These are phyloP conservation scores for Phalanger gymnotis DNA, from an alignment of 2,797 vertebrate species.

Conservation along the genomic window DNA sequence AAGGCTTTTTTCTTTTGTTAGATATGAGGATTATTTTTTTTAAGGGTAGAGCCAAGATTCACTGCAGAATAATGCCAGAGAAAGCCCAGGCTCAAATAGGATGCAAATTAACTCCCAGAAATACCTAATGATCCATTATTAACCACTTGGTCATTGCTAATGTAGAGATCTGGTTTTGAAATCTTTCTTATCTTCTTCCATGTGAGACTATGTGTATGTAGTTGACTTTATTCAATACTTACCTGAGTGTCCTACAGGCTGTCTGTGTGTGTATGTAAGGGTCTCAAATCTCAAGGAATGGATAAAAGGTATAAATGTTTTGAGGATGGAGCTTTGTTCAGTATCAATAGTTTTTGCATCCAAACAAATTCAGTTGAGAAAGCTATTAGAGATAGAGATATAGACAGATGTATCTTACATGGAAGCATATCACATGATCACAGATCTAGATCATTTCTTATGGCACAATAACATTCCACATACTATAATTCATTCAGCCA, in stretches of 20 bases:
- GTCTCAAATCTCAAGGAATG: not conserved
- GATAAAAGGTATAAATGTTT: not conserved
- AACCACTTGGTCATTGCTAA: not conserved
- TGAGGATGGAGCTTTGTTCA: not conserved
- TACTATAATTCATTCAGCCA: not conserved
- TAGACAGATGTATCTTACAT: not conserved
- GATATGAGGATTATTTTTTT: conserved; percentile 58
- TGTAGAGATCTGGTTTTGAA: not conserved
- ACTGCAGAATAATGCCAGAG: conserved; percentile 37
- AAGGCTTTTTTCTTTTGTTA: conserved; percentile 76
- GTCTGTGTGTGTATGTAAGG: not conserved
- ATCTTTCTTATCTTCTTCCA: not conserved
- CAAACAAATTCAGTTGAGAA: not conserved
- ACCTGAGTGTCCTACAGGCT: not conserved
- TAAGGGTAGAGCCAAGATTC: conserved; percentile 17
- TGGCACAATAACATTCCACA: not conserved
- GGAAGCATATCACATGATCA: not conserved
- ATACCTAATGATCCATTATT: not conserved
- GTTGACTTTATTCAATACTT: not conserved
- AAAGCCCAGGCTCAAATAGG: conserved; percentile 56
- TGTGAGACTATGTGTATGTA: not conserved
- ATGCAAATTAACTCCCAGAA: conserved; percentile 71
- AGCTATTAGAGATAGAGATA: not conserved
- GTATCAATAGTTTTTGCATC: not conserved
- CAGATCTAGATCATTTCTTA: not conserved